Conservation (phyloP, 1,140 invertebrate species). For the Diorhabda elongata region DNA sequence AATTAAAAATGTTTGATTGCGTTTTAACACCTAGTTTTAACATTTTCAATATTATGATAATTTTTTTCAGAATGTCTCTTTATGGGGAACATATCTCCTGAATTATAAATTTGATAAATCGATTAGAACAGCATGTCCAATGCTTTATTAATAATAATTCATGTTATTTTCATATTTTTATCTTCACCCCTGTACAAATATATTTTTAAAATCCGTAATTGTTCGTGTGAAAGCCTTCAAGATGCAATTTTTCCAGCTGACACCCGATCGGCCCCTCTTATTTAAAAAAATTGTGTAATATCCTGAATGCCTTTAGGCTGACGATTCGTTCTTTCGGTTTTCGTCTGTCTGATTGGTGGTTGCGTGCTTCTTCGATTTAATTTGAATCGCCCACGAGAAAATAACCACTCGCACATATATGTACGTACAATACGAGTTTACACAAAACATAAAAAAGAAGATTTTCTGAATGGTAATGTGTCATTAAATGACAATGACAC, state of each 20-base stretch:
- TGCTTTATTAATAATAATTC: too few species aligned
- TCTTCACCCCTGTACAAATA: too few species aligned
- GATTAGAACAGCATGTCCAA: too few species aligned
- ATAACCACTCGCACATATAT: neutral
- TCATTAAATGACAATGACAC: neutral
- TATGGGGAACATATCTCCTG: too few species aligned
- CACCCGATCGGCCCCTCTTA: neutral
- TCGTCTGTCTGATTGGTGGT: neutral
- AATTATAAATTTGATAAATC: too few species aligned
- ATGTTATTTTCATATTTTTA: too few species aligned
- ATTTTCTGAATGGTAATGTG: neutral
- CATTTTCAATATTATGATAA: too few species aligned
- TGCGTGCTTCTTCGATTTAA: neutral
- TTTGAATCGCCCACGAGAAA: neutral
- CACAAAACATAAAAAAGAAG: neutral
- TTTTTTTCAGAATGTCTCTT: too few species aligned
- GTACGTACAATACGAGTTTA: neutral
- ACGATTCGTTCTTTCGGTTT: neutral
- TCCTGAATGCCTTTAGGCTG: neutral
- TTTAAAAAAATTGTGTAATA: neutral
- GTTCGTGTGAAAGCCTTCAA: neutral
- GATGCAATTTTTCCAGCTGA: neutral
- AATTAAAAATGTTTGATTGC: too few species aligned
- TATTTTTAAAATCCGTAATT: neutral
- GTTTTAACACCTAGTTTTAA: too few species aligned